Percentiles rank a stretch among this genome's conserved stretches.
These are phyloP conservation scores for Acestrorhynchus altus DNA, from an alignment of 2,797 vertebrate genomes.

Conservation along the genomic window DNA sequence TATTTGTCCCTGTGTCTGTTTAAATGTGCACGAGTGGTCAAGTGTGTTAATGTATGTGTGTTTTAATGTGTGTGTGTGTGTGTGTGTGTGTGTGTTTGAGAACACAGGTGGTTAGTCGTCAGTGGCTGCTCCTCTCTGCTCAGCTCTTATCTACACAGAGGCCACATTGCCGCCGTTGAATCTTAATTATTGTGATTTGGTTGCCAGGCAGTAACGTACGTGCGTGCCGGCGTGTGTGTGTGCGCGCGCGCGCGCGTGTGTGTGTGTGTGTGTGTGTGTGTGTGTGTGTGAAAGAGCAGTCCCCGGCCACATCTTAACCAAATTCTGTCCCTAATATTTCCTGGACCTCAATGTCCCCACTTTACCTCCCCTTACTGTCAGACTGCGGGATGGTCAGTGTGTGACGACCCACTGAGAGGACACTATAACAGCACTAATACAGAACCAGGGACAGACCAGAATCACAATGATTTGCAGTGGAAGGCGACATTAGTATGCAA, in stretches of 20 bases:
- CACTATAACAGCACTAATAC: slow-evolving; percentile 13
- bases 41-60: slow-evolving; percentile 4
- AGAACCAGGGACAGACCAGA: slow-evolving; percentile 11
- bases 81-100: slow-evolving; percentile 21
- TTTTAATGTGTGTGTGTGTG: not conserved
- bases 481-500: slow-evolving; percentile 35
- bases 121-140: slow-evolving; percentile 11
- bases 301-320: not conserved
- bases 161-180: slow-evolving; percentile 54
- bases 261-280: slow-evolving; percentile 11
- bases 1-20: not conserved
- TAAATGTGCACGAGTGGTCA: not conserved
- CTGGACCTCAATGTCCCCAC: not conserved
- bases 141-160: slow-evolving; percentile 56
- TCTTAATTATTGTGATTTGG: slow-evolving; percentile 63
- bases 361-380: not conserved
- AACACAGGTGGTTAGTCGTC: slow-evolving; percentile 46
- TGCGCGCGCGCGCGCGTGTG: not conserved
- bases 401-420: not conserved
- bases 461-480: slow-evolving; percentile 11
- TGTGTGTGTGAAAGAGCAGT: not conserved
- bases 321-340: not conserved
- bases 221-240: slow-evolving; percentile 1
- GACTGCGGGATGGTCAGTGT: not conserved
- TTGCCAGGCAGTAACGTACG: slow-evolving; percentile 46